Evolutionary conservation across 2,113 vertebrate species (phyloP).

Genomic region (Verasper variegatus): DNA sequence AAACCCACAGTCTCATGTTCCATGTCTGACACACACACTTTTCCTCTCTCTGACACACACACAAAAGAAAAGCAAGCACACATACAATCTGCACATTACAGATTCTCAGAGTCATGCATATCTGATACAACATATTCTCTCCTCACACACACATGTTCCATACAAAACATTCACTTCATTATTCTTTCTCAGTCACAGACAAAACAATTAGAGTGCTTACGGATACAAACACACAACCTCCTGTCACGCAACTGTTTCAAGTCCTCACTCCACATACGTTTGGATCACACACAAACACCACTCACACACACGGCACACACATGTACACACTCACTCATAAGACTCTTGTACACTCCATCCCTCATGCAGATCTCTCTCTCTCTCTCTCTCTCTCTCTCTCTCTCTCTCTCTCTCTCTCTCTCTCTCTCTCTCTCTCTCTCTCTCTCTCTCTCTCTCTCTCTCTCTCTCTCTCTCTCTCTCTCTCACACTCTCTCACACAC

Average conservation of each 20-base stretch:
- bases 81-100: conserved; percentile 62
- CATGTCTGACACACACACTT: conserved; percentile 64
- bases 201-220: conserved; percentile 38
- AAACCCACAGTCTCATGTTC: conserved; percentile 81
- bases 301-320: conserved; percentile 16
- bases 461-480: background rate
- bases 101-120: conserved; percentile 54
- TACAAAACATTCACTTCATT: conserved; percentile 38
- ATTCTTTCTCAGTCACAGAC: conserved; percentile 53
- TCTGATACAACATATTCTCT: conserved; percentile 43
- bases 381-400: background rate
- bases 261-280: conserved; percentile 42
- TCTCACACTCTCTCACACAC: background rate
- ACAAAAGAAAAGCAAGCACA: conserved; percentile 39
- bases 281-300: conserved; percentile 23
- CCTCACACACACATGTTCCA: conserved; percentile 29
- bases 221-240: conserved; percentile 33
- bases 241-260: conserved; percentile 62
- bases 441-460: conserved; percentile 12
- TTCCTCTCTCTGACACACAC: conserved; percentile 25
- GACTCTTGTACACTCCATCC: conserved; percentile 56
- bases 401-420: background rate
- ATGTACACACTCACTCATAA: conserved; percentile 56
- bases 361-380: conserved; percentile 13
- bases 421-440: conserved; percentile 12